Evolutionary conservation across 2,888 invertebrate species (phyloP).

Genomic region (Volucella bombylans): DNA sequence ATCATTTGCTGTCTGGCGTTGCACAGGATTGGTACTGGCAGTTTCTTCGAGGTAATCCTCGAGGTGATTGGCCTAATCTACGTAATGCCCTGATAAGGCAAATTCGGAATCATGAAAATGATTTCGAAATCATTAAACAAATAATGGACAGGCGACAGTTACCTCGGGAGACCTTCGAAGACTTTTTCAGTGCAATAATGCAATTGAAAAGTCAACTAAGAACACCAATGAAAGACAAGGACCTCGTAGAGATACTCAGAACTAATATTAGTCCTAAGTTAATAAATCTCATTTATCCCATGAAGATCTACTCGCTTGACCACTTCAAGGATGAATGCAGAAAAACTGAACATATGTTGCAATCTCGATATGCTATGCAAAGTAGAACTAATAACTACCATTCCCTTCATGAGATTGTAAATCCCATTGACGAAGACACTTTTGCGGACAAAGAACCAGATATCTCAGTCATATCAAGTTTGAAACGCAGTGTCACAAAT

Average conservation of each 20-base stretch:
- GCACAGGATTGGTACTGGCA: conserved; percentile 62
- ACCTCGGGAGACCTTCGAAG: no score
- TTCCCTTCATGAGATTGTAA: background rate
- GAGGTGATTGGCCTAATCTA: conserved; percentile 25
- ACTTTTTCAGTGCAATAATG: no score
- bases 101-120: conserved; percentile 39
- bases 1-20: conserved; percentile 37
- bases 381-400: conserved; percentile 20
- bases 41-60: conserved; percentile 15
- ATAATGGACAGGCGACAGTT: no score
- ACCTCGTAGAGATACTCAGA: no score
- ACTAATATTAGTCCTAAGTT: no score
- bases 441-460: background rate
- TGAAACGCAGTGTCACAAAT: no score
- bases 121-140: conserved; percentile 45
- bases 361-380: conserved; percentile 7
- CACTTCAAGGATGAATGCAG: conserved; percentile 30
- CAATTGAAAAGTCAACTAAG: no score
- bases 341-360: conserved; percentile 56
- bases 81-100: conserved; percentile 23
- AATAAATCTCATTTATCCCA: no score
- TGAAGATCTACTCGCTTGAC: no score
- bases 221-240: no score
- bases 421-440: background rate
- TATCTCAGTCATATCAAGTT: no score